phyloP scores from a whole-genome alignment of 2,113 vertebrate genomes.

The Nerophis ophidion region DNA sequence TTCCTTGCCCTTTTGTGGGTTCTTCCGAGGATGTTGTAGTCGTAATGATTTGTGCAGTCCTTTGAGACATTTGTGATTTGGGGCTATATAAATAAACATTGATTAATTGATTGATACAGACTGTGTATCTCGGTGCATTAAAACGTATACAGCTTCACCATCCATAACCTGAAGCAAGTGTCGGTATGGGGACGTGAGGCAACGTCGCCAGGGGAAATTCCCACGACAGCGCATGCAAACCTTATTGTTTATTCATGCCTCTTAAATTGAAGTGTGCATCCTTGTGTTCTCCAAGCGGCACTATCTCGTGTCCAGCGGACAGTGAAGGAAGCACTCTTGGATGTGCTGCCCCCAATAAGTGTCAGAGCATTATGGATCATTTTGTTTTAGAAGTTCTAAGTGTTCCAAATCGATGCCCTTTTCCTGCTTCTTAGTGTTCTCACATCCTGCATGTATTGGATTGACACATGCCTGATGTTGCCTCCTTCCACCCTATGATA shows the following conservation, averaged over 20 bases:
- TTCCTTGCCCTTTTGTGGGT: too few relatives aligned
- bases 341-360: conserved; percentile 42
- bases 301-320: conserved; percentile 44
- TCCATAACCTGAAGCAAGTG: neutral
- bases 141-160: too few relatives aligned
- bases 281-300: conserved; percentile 51
- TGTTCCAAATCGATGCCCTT: conserved; percentile 47
- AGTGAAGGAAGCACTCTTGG: conserved; percentile 33
- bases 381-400: conserved; percentile 62
- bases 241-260: conserved; percentile 73
- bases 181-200: conserved; percentile 32
- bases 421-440: neutral
- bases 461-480: conserved; percentile 19
- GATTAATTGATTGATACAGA: too few relatives aligned
- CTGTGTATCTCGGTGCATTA: too few relatives aligned
- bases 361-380: conserved; percentile 58
- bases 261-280: conserved; percentile 72
- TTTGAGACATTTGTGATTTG: too few relatives aligned
- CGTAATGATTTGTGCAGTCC: too few relatives aligned
- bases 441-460: conserved; percentile 17
- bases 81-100: too few relatives aligned
- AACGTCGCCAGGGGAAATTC: conserved; percentile 63
- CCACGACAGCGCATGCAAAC: conserved; percentile 60
- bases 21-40: too few relatives aligned
- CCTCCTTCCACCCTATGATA: conserved; percentile 13